Conservation (phyloP, 2,888 invertebrate genomes). For the Crossocerus cetratus region DNA sequence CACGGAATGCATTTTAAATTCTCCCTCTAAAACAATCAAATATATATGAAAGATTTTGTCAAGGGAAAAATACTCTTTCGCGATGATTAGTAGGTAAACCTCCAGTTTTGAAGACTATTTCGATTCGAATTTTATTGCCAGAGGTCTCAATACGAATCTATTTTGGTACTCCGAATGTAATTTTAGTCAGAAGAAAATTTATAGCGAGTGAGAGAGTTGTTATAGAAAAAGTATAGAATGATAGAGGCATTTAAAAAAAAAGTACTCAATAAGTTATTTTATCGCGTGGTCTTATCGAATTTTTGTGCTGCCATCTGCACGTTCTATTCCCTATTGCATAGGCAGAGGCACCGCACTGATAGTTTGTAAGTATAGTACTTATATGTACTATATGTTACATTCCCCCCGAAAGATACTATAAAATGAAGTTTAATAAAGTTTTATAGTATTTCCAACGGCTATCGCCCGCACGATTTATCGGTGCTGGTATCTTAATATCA, state of each 20-base stretch:
- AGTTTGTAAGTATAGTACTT: constrained; percentile 4
- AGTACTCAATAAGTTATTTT: constrained; percentile 2
- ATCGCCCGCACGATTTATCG: not conserved
- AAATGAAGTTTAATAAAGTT: constrained; percentile 13
- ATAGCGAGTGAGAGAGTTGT: too few relatives aligned
- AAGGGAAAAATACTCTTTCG: not conserved
- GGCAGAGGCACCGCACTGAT: not conserved
- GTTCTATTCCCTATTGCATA: not conserved
- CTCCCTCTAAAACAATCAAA: not conserved
- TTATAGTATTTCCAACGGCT: constrained; percentile 7
- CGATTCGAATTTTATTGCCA: too few relatives aligned
- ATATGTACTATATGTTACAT: constrained; percentile 12
- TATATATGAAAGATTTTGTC: not conserved
- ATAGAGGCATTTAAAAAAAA: not conserved
- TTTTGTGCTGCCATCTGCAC: constrained; percentile 38
- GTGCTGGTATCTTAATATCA: not conserved
- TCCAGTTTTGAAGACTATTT: too few relatives aligned
- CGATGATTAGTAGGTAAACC: too few relatives aligned
- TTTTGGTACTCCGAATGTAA: too few relatives aligned
- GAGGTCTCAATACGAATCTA: too few relatives aligned
- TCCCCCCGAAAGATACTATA: not conserved
- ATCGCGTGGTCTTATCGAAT: too few relatives aligned
- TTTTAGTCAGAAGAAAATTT: too few relatives aligned
- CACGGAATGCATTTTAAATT: too few relatives aligned
- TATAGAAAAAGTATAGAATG: not conserved